These are phyloP conservation scores for Amphipyra berbera DNA, from an alignment of 2,888 invertebrate genomes.

Conservation along the genomic window DNA sequence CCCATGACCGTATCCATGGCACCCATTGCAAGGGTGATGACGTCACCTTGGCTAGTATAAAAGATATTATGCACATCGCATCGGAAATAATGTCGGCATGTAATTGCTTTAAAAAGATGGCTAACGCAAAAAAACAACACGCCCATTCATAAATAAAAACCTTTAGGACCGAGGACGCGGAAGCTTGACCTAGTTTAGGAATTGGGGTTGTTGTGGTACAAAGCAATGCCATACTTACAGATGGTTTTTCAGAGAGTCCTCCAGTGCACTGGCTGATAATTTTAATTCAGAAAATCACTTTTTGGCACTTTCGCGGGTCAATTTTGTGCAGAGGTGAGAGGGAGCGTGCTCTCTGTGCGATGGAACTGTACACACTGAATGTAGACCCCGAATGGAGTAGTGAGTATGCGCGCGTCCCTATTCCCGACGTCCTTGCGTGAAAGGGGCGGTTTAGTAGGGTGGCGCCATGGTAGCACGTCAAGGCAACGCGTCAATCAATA, in stretches of 20 bases:
- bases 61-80: constrained; percentile 29
- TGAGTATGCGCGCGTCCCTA: constrained; percentile 87
- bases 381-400: constrained; percentile 64
- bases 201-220: constrained; percentile 55
- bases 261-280: constrained; percentile 71
- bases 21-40: constrained; percentile 61
- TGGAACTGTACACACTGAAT: constrained; percentile 80
- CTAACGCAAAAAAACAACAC: constrained; percentile 69
- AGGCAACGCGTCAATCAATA: constrained; percentile 88
- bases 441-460: constrained; percentile 87
- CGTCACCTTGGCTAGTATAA: constrained; percentile 58
- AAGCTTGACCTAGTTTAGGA: constrained; percentile 84
- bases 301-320: constrained; percentile 73
- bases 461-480: constrained; percentile 83
- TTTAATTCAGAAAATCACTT: constrained; percentile 66
- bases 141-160: constrained; percentile 83
- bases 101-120: constrained; percentile 48
- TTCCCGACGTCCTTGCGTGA: constrained; percentile 87
- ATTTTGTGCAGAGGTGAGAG: constrained; percentile 58
- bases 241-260: constrained; percentile 79
- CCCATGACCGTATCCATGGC: constrained; percentile 63
- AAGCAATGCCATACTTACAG: constrained; percentile 75
- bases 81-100: constrained; percentile 31
- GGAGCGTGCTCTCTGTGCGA: constrained; percentile 77
- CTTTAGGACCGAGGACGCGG: constrained; percentile 81